Conservation (phyloP, 2,797 vertebrate species). For the Siniperca scherzeri region DNA sequence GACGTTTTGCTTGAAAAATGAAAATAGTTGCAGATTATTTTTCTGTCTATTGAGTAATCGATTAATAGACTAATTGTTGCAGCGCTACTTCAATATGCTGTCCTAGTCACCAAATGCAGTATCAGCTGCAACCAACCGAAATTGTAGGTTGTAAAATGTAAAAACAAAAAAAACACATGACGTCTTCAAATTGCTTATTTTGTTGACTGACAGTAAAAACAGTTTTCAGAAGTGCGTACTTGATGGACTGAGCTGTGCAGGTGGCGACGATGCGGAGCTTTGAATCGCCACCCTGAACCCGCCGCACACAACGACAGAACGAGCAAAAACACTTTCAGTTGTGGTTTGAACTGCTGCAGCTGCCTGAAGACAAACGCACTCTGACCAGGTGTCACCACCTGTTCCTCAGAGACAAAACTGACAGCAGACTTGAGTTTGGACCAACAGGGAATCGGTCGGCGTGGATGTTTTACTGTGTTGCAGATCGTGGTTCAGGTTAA, state of each 20-base stretch:
- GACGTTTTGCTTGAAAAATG: too few relatives aligned
- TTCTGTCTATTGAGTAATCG: not conserved
- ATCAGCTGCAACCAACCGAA: not conserved
- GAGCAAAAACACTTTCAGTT: not conserved
- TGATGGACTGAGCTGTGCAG: not conserved
- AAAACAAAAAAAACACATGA: too few relatives aligned
- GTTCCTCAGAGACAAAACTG: not conserved
- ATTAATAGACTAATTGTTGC: too few relatives aligned
- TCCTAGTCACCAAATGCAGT: not conserved
- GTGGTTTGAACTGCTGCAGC: not conserved
- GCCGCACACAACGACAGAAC: not conserved
- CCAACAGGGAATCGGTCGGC: too few relatives aligned
- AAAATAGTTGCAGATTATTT: not conserved
- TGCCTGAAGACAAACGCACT: not conserved
- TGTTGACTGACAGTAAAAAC: not conserved
- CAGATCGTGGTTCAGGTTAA: not conserved
- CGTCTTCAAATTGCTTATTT: not conserved
- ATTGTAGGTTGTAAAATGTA: not conserved
- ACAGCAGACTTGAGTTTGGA: not conserved
- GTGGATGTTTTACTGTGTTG: not conserved
- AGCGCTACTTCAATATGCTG: too few relatives aligned
- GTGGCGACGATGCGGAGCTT: not conserved
- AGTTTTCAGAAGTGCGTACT: not conserved
- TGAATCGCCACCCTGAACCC: not conserved
- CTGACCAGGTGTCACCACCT: constrained; percentile 6